Evolutionary conservation across 2,888 invertebrate species (phyloP), one percentile per base, ranked within the genome.

Genomic region (Sminthurinus aureus): DNA sequence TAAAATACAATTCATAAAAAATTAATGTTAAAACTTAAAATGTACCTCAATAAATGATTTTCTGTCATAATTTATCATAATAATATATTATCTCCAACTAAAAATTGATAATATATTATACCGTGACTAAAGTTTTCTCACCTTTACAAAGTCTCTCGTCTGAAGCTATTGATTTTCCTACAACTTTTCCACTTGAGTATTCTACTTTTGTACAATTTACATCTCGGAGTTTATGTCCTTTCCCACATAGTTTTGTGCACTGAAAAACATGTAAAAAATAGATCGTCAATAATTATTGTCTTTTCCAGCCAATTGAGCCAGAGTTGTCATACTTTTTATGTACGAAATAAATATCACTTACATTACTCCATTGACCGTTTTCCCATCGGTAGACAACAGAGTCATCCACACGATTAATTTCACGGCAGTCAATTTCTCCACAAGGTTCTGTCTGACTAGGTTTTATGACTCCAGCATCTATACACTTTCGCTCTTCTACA

Each of bases 221-320:
- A 13, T 67, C 58, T 11, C 85, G 71, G 2, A 38, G 52, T 38
- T 81, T 83, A 20, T 26, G 52, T 18, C 85, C 84, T 73, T 84
- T 85, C 58, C 84, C 85, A 58, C 85, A 84, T 26, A 80, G 78
- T 71, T 84, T 84, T 4, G 84, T 76, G 66, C 86, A 86, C 84
- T 86, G 38, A 22, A 22, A 74, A 50, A 58, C 50, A 80, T 50
- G 9, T 1, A 51, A 15, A 11, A 51, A 20, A 50, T 51, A 38
- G 1, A 51, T 52, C 50, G 51, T 38, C 18, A 20, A 58, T 2
- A 15, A 2, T 58, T 6, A 58, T 58, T 58, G 4, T 18, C 13
- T 38, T 1, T 38, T 38, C 38, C 38, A 38, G 38, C 6, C 38
- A 38, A 38, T 38, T n/a, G n/a, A n/a, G n/a, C n/a, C n/a, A n/a